Evolutionary conservation across 1,140 invertebrate species (phyloP).

Genomic region (Thalassaphorura encarpata): DNA sequence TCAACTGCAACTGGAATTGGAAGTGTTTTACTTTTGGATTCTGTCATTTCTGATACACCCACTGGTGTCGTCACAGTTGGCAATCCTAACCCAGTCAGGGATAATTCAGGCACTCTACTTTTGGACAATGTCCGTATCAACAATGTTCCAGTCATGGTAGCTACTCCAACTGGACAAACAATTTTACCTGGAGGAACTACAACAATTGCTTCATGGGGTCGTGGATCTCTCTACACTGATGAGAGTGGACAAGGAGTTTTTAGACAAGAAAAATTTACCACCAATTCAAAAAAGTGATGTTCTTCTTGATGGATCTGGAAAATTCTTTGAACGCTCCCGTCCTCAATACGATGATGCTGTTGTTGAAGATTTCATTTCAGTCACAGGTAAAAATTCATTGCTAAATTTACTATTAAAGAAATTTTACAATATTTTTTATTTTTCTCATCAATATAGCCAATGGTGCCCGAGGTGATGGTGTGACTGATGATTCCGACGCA

Average conservation of each 20-base stretch:
- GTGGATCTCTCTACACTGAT: slow-evolving; percentile 21
- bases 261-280: slow-evolving; percentile 1
- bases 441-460: slow-evolving; percentile 6
- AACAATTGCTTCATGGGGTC: slow-evolving; percentile 19
- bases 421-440: neutral
- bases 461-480: slow-evolving; percentile 23
- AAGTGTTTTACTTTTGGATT: slow-evolving; percentile 23
- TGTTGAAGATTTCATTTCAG: slow-evolving; percentile 14
- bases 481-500: slow-evolving; percentile 23
- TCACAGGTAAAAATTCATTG: slow-evolving; percentile 14
- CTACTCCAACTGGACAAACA: neutral
- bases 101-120: slow-evolving; percentile 21
- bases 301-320: slow-evolving; percentile 19
- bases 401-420: neutral
- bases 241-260: slow-evolving; percentile 5
- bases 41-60: slow-evolving; percentile 16
- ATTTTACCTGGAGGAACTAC: slow-evolving; percentile 12
- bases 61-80: slow-evolving; percentile 7
- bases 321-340: slow-evolving; percentile 21
- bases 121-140: slow-evolving; percentile 21
- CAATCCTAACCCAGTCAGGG: slow-evolving; percentile 8
- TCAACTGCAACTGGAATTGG: slow-evolving; percentile 14
- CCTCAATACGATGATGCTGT: slow-evolving; percentile 20
- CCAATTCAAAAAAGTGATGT: neutral
- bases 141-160: slow-evolving; percentile 12